Base-by-base conservation (phyloP, 2,113 vertebrate species). In the Misgurnus anguillicaudatus region DNA sequence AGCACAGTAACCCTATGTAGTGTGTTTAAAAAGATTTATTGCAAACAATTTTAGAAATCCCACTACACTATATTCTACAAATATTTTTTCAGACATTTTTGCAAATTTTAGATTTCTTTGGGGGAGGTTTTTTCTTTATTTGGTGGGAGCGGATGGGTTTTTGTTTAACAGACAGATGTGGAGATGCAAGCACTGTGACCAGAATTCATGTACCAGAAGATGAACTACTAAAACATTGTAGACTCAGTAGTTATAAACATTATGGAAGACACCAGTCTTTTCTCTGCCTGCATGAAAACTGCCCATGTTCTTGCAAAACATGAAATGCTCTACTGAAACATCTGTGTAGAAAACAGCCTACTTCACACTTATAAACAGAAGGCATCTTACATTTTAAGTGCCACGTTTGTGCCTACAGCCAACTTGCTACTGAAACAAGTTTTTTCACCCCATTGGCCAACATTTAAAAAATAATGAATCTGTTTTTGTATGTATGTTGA, bases 391-490 rank as follows among this genome's bases (percentile, higher is more conserved):
- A 39, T 19, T 80, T 82, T 31, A 78, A 41, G 14, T 84, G 80
- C 75, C 77, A 82, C 38, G n/a, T 83, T 51, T 83, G 79, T 73
- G 5, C 36, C n/a, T 83, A 67, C 16, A 79, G 45, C 0, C 7
- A 75, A 76, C 39, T 85, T 51, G 47, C 58, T 10, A 75, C 36
- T 53, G 75, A 81, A 68, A 67, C 16, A 21, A 48, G 71, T 16
- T 81, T 83, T 79, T 2, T 51, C 75, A 80, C 41, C 66, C 47
- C 45, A 68, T 48, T 68, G 66, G 82, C 77, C 7, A 80, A 70
- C 57, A 69, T 68, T 68, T 68, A 9, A 68, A 68, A 68, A 68
- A 48, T 48, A 48, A 69, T 51, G 19, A 69, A 31, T 69, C 19
- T 13, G 19, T 48, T 69, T 24, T 4, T 69, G 66, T 48, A 69